Evolutionary conservation across 2,888 invertebrate species (phyloP).

Genomic region (Drosophila lacicola): DNA sequence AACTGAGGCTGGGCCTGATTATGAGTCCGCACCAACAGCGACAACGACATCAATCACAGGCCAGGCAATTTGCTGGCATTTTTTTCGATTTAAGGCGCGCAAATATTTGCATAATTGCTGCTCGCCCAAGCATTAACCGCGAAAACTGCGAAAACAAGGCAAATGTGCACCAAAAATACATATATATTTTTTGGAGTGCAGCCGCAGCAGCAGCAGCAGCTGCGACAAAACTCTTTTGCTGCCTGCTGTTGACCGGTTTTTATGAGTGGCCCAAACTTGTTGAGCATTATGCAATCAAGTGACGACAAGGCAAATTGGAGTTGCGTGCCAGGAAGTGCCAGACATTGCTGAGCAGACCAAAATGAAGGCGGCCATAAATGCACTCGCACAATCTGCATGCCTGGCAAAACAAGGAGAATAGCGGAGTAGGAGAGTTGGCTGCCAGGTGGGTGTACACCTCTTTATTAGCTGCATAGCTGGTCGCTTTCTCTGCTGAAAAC

Average conservation of each 20-base stretch:
- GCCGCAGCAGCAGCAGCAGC: constrained; percentile 37
- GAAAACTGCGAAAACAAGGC: constrained; percentile 39
- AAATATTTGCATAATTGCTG: constrained; percentile 79
- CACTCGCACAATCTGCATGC: background rate
- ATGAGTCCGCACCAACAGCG: constrained; percentile 15
- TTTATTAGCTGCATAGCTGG: constrained; percentile 7
- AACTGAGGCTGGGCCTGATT: constrained; percentile 21
- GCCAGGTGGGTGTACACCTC: constrained; percentile 8
- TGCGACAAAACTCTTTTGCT: constrained; percentile 44
- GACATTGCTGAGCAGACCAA: constrained; percentile 31
- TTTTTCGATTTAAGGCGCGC: constrained; percentile 67
- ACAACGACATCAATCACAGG: constrained; percentile 65
- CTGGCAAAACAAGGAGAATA: background rate
- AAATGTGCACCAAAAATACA: constrained; percentile 65
- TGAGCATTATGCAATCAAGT: constrained; percentile 73
- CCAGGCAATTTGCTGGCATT: constrained; percentile 69
- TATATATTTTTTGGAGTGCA: constrained; percentile 49
- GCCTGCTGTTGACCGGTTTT: constrained; percentile 49
- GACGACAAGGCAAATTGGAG: constrained; percentile 78
- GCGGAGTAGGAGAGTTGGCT: no score
- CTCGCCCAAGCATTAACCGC: constrained; percentile 60
- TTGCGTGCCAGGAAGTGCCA: constrained; percentile 75
- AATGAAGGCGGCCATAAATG: constrained; percentile 30
- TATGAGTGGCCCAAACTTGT: constrained; percentile 59
- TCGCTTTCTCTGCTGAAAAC: constrained; percentile 2